Percentiles rank a stretch among this genome's conserved stretches.
Conservation (phyloP, 2,888 invertebrate genomes). For the Podotricha telesiphe region DNA sequence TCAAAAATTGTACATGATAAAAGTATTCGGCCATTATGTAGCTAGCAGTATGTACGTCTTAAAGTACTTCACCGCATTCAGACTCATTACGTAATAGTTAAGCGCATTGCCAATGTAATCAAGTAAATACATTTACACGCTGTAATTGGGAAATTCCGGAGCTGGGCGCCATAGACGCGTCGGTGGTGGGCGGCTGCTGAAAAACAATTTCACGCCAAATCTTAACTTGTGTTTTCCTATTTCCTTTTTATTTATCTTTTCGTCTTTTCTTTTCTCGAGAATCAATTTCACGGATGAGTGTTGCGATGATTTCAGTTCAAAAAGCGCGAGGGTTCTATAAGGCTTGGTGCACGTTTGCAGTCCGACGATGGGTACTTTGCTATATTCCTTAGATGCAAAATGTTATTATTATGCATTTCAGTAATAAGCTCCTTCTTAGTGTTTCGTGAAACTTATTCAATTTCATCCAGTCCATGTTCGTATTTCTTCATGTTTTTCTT, state of each 20-base stretch:
- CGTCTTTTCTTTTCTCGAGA: slow-evolving; percentile 81
- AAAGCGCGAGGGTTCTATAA: slow-evolving; percentile 68
- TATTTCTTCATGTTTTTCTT: not conserved
- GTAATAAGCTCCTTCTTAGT: slow-evolving; percentile 36
- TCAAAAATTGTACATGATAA: not conserved
- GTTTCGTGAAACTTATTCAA: not conserved
- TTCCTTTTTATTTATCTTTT: slow-evolving; percentile 84
- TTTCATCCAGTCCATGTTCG: no score
- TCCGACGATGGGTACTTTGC: slow-evolving; percentile 46
- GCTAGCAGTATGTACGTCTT: not conserved
- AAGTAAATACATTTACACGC: slow-evolving; percentile 78
- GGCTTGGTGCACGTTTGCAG: slow-evolving; percentile 61
- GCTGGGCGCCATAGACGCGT: slow-evolving; percentile 64
- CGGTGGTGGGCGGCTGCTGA: slow-evolving; percentile 73
- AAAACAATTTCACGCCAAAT: slow-evolving; percentile 85
- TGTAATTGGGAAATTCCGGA: slow-evolving; percentile 82
- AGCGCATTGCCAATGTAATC: slow-evolving; percentile 65
- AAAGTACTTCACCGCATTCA: slow-evolving; percentile 27
- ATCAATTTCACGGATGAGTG: slow-evolving; percentile 84
- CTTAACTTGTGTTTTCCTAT: slow-evolving; percentile 84
- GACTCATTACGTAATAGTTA: slow-evolving; percentile 41
- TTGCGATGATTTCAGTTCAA: slow-evolving; percentile 82
- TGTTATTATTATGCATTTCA: slow-evolving; percentile 54
- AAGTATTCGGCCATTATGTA: not conserved
- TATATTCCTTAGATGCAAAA: slow-evolving; percentile 67